These are phyloP conservation scores for Drosophila pachea DNA, from an alignment of 1,140 invertebrate species.

Conservation along the genomic window DNA sequence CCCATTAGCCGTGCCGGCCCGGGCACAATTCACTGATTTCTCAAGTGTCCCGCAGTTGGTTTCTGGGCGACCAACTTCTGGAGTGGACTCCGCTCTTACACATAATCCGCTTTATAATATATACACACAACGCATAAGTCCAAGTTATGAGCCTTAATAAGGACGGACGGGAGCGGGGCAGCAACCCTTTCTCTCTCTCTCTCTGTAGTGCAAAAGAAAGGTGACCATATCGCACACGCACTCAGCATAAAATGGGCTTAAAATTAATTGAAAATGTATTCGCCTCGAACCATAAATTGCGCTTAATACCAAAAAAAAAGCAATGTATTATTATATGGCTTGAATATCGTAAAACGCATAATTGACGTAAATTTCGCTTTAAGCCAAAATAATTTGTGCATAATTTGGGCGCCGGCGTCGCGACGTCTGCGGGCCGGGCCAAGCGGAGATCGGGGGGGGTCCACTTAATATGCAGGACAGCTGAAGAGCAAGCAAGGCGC, in stretches of 20 bases:
- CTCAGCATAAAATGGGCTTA: conserved; percentile 46
- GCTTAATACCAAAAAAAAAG: conserved; percentile 13
- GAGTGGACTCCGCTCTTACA: conserved; percentile 27
- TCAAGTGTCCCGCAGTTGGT: conserved; percentile 26
- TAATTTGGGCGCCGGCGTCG: conserved; percentile 38
- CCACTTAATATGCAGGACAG: conserved; percentile 40
- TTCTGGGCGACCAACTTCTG: conserved; percentile 33
- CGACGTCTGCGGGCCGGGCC: conserved; percentile 17
- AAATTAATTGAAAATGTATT: conserved; percentile 71
- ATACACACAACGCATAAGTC: conserved; percentile 29
- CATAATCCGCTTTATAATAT: conserved; percentile 46
- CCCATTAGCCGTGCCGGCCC: conserved; percentile 1
- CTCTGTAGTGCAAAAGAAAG: conserved; percentile 20
- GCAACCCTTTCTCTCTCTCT: conserved; percentile 52
- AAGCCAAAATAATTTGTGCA: conserved; percentile 56
- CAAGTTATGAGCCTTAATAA: conserved; percentile 48
- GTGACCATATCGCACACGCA: conserved; percentile 6
- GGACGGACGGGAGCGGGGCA: background rate
- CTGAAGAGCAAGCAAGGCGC: conserved; percentile 6
- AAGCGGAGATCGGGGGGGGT: background rate
- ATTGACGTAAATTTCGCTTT: conserved; percentile 54
- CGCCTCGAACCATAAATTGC: conserved; percentile 37
- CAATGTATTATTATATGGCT: conserved; percentile 6
- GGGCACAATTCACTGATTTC: conserved; percentile 30
- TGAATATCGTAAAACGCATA: conserved; percentile 54